These are phyloP conservation scores for Medauroidea extradentata DNA, from an alignment of 1,140 invertebrate genomes.

Conservation along the genomic window DNA sequence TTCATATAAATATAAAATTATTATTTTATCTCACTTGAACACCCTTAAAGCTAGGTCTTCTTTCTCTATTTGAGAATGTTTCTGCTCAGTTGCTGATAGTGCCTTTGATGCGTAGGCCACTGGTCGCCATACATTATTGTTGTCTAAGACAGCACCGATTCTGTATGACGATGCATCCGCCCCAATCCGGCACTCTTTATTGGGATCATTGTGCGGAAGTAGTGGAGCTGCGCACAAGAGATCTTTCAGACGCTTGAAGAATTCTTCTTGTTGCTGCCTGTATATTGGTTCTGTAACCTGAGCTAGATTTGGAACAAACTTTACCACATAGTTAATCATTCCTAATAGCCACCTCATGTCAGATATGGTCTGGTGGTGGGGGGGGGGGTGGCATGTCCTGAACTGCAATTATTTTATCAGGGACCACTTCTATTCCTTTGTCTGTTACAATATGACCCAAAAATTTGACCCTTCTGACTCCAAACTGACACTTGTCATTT, in stretches of 20 bases:
- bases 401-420: conserved; percentile 25
- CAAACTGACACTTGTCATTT: conserved; percentile 17
- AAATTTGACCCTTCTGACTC: conserved; percentile 19
- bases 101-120: neutral
- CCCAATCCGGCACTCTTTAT: conserved; percentile 2
- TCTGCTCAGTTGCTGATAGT: neutral
- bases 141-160: conserved; percentile 1
- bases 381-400: conserved; percentile 29
- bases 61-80: conserved; percentile 29
- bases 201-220: conserved; percentile 28
- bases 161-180: neutral
- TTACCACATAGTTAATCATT: conserved; percentile 4
- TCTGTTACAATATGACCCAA: conserved; percentile 35
- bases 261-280: neutral
- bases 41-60: too few species aligned
- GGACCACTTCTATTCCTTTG: conserved; percentile 35
- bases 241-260: neutral
- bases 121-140: neutral
- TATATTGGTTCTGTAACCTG: neutral
- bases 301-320: neutral
- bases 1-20: too few species aligned
- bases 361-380: conserved; percentile 28
- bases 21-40: too few species aligned
- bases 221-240: conserved; percentile 10
- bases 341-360: conserved; percentile 38